Conservation (phyloP, 2,888 invertebrate genomes). For the Alloscopus bannaensis region DNA sequence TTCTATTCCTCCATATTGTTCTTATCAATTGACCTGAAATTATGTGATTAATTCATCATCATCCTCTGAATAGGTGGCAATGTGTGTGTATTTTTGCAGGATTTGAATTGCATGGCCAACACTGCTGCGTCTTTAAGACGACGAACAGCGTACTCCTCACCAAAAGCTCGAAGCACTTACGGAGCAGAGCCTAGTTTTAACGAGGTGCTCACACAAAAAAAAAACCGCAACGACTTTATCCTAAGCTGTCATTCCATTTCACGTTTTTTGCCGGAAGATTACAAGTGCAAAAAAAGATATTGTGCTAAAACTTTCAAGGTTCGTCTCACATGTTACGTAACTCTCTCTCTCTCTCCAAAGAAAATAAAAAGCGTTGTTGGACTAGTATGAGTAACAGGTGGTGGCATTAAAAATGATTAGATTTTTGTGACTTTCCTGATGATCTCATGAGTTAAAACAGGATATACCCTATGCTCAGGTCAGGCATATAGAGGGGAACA, state of each 20-base stretch:
- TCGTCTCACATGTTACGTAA: conserved; percentile 52
- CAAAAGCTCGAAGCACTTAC: too few relatives aligned
- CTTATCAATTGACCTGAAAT: conserved; percentile 50
- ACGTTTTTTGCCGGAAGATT: conserved; percentile 53
- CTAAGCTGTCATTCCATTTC: too few relatives aligned
- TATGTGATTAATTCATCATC: conserved; percentile 18
- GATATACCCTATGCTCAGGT: too few relatives aligned
- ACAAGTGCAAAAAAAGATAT: conserved; percentile 23
- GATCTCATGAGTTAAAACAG: conserved; percentile 46
- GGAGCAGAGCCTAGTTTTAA: too few relatives aligned
- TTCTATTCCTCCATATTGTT: conserved; percentile 29
- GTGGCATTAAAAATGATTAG: conserved; percentile 39
- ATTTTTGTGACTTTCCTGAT: conserved; percentile 38
- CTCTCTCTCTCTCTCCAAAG: conserved; percentile 4
- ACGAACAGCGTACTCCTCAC: too few relatives aligned
- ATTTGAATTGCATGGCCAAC: too few relatives aligned
- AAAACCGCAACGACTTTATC: too few relatives aligned
- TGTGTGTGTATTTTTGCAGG: too few relatives aligned
- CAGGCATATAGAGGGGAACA: too few relatives aligned
- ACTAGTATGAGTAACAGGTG: conserved; percentile 48
- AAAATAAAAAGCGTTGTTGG: conserved; percentile 5
- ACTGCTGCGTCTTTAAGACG: too few relatives aligned
- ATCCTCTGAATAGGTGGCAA: too few relatives aligned
- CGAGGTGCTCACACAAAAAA: too few relatives aligned
- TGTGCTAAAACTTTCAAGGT: conserved; percentile 59